These are phyloP conservation scores for Nebria ingens DNA, from an alignment of 1,140 invertebrate species.

Conservation along the genomic window DNA sequence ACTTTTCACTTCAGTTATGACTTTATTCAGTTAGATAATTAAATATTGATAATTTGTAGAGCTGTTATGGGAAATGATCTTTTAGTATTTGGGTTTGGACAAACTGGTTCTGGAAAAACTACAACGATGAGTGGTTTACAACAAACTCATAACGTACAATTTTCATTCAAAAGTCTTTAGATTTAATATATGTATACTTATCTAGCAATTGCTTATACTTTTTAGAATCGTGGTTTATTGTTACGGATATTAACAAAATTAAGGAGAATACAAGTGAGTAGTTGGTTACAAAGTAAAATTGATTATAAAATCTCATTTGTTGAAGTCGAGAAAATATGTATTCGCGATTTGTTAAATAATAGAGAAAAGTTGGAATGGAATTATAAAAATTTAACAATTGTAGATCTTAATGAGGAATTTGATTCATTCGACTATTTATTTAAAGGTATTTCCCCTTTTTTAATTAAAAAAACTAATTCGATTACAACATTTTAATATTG, in stretches of 20 bases:
- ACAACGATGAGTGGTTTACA: neutral
- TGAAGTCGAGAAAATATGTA: neutral
- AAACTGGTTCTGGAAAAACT: constrained; percentile 9
- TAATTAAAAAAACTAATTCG: too few species aligned
- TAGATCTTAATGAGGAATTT: neutral
- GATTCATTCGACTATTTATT: neutral
- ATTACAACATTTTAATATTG: too few species aligned
- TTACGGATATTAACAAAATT: neutral
- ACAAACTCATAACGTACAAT: constrained; percentile 4
- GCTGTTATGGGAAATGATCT: neutral
- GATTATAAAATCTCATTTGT: neutral
- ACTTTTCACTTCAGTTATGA: too few species aligned
- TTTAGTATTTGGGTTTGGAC: neutral
- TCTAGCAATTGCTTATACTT: too few species aligned
- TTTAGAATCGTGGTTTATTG: neutral
- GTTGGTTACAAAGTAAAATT: neutral
- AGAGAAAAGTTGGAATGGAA: neutral
- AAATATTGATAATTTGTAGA: too few species aligned
- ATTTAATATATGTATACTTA: neutral
- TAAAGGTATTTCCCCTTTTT: neutral
- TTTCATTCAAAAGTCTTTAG: constrained; percentile 1
- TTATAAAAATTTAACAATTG: neutral
- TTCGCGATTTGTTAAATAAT: neutral
- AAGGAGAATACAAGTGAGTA: neutral
- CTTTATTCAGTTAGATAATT: too few species aligned